A percentile compares a stretch with the other conserved stretches of the same genome.
Evolutionary conservation across 2,113 vertebrate genomes (phyloP).

Genomic region (Tychaedon coryphoeus): DNA sequence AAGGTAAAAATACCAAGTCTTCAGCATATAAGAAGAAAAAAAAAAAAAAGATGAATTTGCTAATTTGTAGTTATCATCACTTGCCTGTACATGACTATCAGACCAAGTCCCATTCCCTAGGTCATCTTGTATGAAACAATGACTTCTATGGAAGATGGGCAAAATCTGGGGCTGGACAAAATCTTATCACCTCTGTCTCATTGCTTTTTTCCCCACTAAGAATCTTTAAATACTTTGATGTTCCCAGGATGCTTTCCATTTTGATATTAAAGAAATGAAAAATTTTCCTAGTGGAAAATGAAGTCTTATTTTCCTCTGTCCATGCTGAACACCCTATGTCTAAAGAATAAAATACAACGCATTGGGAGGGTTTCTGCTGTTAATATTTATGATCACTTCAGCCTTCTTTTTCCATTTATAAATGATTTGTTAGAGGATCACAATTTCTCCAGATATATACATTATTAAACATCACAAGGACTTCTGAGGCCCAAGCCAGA

Average conservation of each 20-base stretch:
- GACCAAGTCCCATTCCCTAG: not conserved
- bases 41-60: not conserved
- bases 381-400: conserved; percentile 13
- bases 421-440: conserved; percentile 28
- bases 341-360: not conserved
- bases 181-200: not conserved
- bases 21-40: not conserved
- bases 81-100: not conserved
- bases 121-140: not conserved
- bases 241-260: not conserved
- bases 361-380: not conserved
- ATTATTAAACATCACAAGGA: conserved; percentile 7
- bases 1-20: not conserved
- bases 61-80: not conserved
- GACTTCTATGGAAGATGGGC: not conserved
- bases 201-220: accelerated
- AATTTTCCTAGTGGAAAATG: not conserved
- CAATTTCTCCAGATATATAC: not conserved
- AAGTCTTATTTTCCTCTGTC: not conserved
- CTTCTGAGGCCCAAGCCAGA: not conserved
- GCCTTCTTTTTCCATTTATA: conserved; percentile 34
- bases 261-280: not conserved
- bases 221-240: not conserved
- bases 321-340: not conserved
- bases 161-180: not conserved